Percentiles rank a stretch among this genome's conserved stretches.
phyloP scores from a whole-genome alignment of 1,140 invertebrate genomes.

The Diorhabda sublineata region DNA sequence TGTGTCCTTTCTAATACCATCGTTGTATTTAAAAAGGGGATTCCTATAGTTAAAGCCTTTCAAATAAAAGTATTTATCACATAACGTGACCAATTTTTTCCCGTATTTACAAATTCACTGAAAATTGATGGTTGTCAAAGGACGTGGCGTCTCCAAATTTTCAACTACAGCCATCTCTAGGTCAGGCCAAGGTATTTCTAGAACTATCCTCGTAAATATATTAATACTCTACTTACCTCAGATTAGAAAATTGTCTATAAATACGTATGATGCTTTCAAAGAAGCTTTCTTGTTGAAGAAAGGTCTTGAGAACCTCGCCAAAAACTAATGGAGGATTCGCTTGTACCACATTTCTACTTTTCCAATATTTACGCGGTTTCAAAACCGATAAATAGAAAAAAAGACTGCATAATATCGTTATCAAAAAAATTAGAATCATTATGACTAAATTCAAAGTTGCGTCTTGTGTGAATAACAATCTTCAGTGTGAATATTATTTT shows the following conservation, averaged over 20 bases:
- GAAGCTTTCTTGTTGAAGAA: not conserved
- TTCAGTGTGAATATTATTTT: too few relatives aligned
- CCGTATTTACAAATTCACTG: not conserved
- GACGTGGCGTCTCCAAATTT: not conserved
- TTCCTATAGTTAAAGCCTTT: not conserved
- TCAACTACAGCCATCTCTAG: not conserved
- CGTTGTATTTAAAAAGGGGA: too few relatives aligned
- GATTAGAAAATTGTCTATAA: not conserved
- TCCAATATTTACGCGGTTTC: conserved; percentile 47
- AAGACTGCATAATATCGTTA: not conserved
- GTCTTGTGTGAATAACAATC: too few relatives aligned
- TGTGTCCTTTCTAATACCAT: too few relatives aligned
- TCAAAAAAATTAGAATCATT: too few relatives aligned
- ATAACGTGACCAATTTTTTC: not conserved
- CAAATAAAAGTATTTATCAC: not conserved
- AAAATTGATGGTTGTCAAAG: not conserved
- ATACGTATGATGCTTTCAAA: not conserved
- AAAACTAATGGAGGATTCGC: conserved; percentile 41
- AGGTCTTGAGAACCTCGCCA: not conserved
- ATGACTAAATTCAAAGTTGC: too few relatives aligned
- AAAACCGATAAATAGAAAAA: not conserved
- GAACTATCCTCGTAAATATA: not conserved
- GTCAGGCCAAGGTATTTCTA: not conserved
- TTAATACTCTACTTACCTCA: not conserved
- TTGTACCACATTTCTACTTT: conserved; percentile 45